Evolutionary conservation across 2,113 vertebrate genomes (phyloP).

Genomic region (Zapornia atra): DNA sequence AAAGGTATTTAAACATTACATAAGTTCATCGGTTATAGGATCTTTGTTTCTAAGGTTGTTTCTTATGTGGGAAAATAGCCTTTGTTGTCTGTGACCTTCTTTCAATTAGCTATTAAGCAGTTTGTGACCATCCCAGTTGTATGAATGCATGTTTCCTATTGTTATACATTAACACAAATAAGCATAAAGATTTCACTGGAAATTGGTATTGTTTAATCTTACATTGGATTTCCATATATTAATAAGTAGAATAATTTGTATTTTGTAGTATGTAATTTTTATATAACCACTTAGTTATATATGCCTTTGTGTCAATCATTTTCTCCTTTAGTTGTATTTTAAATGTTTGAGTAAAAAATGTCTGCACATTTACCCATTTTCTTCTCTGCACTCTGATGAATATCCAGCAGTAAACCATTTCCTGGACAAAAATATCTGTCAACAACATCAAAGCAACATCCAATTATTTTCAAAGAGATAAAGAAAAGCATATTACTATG

Average conservation of each 20-base stretch:
- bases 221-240: neutral
- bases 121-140: neutral
- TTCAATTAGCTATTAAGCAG: neutral
- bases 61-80: neutral
- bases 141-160: neutral
- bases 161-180: neutral
- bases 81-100: neutral
- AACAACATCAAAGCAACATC: neutral
- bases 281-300: neutral
- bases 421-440: neutral
- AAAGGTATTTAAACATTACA: neutral
- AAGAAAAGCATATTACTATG: neutral
- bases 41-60: neutral
- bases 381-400: neutral
- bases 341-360: neutral
- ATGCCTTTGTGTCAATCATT: neutral
- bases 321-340: neutral
- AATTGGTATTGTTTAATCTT: neutral
- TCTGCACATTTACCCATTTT: neutral
- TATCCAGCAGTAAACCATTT: neutral
- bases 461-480: neutral
- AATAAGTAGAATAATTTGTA: neutral
- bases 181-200: neutral
- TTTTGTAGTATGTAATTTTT: neutral
- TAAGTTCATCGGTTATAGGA: neutral